Evolutionary conservation across 2,888 invertebrate genomes (phyloP).

Genomic region (Brenthis hecate): DNA sequence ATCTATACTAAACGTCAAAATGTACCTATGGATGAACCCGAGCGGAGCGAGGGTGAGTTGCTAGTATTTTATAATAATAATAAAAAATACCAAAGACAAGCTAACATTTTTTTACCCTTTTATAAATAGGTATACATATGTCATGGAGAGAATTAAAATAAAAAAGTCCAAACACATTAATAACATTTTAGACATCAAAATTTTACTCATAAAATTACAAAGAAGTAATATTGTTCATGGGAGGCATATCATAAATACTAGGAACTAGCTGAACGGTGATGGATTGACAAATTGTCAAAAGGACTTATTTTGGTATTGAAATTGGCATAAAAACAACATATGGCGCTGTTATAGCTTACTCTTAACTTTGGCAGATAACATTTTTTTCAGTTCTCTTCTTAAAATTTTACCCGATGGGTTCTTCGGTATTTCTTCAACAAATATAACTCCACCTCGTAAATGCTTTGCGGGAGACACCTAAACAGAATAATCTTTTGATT

Average conservation of each 20-base stretch:
- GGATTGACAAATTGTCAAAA: conserved; percentile 1
- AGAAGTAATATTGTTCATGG: not conserved
- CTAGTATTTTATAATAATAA: too few relatives aligned
- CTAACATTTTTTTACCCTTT: too few relatives aligned
- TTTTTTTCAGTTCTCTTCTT: conserved; percentile 80
- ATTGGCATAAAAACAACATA: conserved; percentile 14
- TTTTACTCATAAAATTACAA: too few relatives aligned
- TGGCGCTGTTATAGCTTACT: conserved; percentile 63
- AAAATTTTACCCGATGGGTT: conserved; percentile 91
- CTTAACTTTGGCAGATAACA: conserved; percentile 57
- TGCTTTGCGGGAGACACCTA: conserved; percentile 88
- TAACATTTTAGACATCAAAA: too few relatives aligned
- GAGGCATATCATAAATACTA: too few relatives aligned
- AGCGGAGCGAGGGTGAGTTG: too few relatives aligned
- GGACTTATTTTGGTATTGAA: conserved; percentile 12
- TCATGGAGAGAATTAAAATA: too few relatives aligned
- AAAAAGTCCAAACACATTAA: too few relatives aligned
- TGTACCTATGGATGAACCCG: too few relatives aligned
- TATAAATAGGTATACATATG: too few relatives aligned
- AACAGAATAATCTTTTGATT: conserved; percentile 25
- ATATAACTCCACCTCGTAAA: conserved; percentile 88
- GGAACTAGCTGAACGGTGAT: not conserved
- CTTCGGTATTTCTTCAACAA: conserved; percentile 89
- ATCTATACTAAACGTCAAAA: too few relatives aligned
- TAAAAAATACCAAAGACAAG: too few relatives aligned